phyloP scores from a whole-genome alignment of 2,797 vertebrate genomes.

The Enoplosus armatus region DNA sequence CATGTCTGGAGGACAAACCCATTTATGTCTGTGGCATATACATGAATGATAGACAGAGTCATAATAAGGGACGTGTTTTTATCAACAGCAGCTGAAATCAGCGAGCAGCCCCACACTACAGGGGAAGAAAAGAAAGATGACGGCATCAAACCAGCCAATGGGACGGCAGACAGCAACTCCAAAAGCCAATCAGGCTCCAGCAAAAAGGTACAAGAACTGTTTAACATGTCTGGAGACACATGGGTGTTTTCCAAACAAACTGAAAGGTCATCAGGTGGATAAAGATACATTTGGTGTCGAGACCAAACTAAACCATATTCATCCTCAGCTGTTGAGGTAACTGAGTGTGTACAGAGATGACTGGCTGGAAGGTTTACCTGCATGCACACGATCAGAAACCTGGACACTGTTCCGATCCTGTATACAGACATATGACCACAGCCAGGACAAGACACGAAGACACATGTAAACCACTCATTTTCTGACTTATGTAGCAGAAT shows the following conservation, averaged over 20 bases:
- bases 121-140: constrained; percentile 13
- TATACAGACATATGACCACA: too few relatives aligned
- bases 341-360: too few relatives aligned
- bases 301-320: too few relatives aligned
- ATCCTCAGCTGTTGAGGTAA: too few relatives aligned
- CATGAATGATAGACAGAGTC: background rate
- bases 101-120: constrained; percentile 15
- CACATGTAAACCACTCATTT: background rate
- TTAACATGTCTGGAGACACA: background rate
- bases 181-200: constrained; percentile 70
- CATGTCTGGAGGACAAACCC: background rate
- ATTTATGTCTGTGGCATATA: background rate
- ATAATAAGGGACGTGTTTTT: background rate
- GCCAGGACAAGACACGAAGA: too few relatives aligned
- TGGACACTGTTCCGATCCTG: too few relatives aligned
- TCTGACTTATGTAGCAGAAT: background rate
- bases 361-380: too few relatives aligned
- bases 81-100: constrained; percentile 46
- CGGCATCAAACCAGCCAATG: constrained; percentile 57
- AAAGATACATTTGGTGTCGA: too few relatives aligned
- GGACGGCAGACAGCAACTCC: constrained; percentile 49
- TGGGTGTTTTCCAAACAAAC: too few relatives aligned
- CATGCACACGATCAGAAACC: too few relatives aligned
- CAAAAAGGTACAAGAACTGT: constrained; percentile 76
- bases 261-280: too few relatives aligned